Conservation (phyloP, 2,113 vertebrate species). For the Oenanthe melanoleuca region DNA sequence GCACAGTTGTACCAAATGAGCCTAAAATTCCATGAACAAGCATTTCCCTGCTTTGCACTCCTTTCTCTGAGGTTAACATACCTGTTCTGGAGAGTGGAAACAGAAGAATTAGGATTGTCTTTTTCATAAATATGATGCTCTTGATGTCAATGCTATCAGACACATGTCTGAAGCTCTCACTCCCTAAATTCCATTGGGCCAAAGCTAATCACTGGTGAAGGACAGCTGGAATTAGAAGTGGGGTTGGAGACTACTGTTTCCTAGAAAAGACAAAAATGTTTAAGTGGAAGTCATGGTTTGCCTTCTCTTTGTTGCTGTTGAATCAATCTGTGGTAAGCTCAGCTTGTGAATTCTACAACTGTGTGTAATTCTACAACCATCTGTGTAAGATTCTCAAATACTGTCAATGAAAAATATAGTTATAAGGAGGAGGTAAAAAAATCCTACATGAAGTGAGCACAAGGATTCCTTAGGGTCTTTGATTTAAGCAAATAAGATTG, state of each 20-base stretch:
- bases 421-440: not conserved
- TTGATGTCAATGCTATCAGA: not conserved
- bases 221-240: not conserved
- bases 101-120: not conserved
- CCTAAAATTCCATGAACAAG: not conserved
- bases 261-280: not conserved
- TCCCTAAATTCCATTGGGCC: not conserved
- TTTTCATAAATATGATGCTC: not conserved
- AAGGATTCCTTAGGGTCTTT: not conserved
- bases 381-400: not conserved
- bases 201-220: not conserved
- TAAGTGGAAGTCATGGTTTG: not conserved
- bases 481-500: not conserved
- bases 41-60: not conserved
- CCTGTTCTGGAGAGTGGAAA: not conserved
- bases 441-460: not conserved
- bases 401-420: not conserved
- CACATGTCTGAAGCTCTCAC: not conserved
- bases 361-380: not conserved
- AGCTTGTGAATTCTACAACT: not conserved
- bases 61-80: not conserved
- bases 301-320: not conserved
- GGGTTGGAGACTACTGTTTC: not conserved
- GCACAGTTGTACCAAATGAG: not conserved
- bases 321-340: not conserved